Evolutionary conservation across 1,140 invertebrate species (phyloP).

Genomic region (Ganaspis sp.): DNA sequence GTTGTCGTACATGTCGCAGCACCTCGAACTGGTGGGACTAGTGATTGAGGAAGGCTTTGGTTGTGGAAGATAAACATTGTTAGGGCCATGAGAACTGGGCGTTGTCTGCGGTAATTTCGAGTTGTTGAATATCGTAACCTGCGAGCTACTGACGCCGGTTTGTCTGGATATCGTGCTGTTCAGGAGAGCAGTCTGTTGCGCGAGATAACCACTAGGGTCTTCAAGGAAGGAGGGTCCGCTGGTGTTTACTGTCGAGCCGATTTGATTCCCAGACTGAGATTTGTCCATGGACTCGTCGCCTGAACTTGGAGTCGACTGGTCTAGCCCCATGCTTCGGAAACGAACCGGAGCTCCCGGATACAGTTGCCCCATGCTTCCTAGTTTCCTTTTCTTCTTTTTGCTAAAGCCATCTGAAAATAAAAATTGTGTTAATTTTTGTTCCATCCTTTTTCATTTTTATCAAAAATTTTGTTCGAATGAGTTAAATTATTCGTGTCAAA

Average conservation of each 20-base stretch:
- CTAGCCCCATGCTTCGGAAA: conserved; percentile 80
- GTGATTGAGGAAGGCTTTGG: conserved; percentile 71
- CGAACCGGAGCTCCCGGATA: conserved; percentile 79
- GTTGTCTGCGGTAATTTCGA: conserved; percentile 64
- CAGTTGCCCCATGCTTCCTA: conserved; percentile 76
- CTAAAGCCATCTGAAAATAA: conserved; percentile 76
- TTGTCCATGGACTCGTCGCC: conserved; percentile 70
- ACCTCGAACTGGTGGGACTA: conserved; percentile 65
- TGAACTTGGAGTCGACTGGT: conserved; percentile 56
- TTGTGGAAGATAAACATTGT: conserved; percentile 68
- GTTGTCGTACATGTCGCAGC: conserved; percentile 35
- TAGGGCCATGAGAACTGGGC: conserved; percentile 40
- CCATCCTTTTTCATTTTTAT: too few relatives aligned
- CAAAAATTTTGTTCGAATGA: too few relatives aligned
- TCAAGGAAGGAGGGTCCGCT: conserved; percentile 88
- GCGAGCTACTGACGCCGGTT: conserved; percentile 78
- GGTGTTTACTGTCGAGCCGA: conserved; percentile 63
- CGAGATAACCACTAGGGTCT: conserved; percentile 91
- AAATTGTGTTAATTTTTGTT: neutral
- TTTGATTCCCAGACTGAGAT: conserved; percentile 62
- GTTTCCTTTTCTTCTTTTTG: conserved; percentile 82
- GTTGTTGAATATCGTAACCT: conserved; percentile 68
- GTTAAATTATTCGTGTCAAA: too few relatives aligned
- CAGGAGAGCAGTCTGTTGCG: conserved; percentile 89
- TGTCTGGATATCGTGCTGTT: conserved; percentile 89